phyloP scores from a whole-genome alignment of 2,797 vertebrate species.

The Diplodus puntazzo region DNA sequence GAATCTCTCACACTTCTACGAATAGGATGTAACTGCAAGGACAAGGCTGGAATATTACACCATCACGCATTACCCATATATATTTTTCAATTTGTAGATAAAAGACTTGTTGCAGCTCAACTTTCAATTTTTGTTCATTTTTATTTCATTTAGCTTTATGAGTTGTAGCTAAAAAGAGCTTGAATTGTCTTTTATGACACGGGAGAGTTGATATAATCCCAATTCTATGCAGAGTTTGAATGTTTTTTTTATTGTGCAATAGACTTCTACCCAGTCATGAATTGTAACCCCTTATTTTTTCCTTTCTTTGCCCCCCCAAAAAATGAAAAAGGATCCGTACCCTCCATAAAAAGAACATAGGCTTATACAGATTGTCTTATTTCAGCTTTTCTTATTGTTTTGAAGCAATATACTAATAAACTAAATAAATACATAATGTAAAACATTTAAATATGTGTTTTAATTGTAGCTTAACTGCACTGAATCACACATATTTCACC shows the following conservation, averaged over 20 bases:
- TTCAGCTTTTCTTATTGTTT: not conserved
- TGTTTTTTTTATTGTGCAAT: not conserved
- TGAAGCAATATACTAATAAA: no score
- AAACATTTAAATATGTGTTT: no score
- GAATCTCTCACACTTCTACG: constrained; percentile 1
- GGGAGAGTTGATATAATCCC: not conserved
- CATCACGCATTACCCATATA: not conserved
- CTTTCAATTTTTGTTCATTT: not conserved
- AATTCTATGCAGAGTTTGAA: not conserved
- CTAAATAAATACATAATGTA: no score
- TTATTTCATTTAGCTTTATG: not conserved
- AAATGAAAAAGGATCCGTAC: not conserved
- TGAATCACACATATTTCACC: no score
- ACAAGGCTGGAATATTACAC: no score
- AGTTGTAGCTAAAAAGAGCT: not conserved
- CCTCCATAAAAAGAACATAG: no score
- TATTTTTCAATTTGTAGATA: not conserved
- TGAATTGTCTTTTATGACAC: not conserved
- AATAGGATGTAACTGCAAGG: not conserved
- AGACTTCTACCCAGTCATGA: not conserved
- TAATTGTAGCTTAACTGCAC: no score
- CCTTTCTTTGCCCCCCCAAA: not conserved
- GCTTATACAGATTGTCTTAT: not conserved
- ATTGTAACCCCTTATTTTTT: not conserved
- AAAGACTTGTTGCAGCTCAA: not conserved